These are phyloP conservation scores for Xiphophorus maculatus DNA, from an alignment of 2,113 vertebrate species.

Conservation along the genomic window DNA sequence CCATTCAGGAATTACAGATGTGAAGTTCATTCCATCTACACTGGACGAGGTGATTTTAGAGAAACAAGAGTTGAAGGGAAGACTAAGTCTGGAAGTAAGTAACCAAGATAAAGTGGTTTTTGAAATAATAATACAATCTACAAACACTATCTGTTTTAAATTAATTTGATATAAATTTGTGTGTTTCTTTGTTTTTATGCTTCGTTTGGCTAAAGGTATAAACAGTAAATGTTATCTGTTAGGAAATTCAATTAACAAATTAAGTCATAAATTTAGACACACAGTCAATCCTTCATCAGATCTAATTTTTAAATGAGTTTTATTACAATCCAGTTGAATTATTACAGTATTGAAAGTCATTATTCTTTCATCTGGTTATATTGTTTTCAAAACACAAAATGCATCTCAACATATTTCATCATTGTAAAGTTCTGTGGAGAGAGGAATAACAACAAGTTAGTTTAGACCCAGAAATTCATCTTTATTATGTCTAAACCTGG, in stretches of 20 bases:
- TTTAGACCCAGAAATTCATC: too few relatives aligned
- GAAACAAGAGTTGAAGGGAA: rapidly evolving
- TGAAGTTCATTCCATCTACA: background rate
- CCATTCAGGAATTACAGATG: slow-evolving; percentile 27
- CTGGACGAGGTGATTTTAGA: rapidly evolving
- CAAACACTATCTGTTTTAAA: background rate
- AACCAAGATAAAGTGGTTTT: background rate
- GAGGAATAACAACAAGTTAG: too few relatives aligned
- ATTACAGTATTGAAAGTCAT: too few relatives aligned
- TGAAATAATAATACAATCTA: background rate
- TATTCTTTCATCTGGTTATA: too few relatives aligned
- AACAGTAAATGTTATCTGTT: background rate
- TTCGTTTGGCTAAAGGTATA: background rate
- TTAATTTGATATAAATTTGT: background rate
- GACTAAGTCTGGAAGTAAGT: slow-evolving; percentile 80
- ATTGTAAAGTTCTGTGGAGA: too few relatives aligned
- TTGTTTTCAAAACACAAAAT: too few relatives aligned
- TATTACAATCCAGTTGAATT: too few relatives aligned
- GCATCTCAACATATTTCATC: too few relatives aligned
- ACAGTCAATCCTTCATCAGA: too few relatives aligned
- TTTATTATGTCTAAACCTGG: too few relatives aligned
- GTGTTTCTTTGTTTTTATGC: background rate
- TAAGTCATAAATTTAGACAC: background rate
- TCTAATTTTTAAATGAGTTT: too few relatives aligned
- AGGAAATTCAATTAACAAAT: background rate